These are phyloP conservation scores for Sebastes iracundus DNA, from an alignment of 2,797 vertebrate species.

Conservation along the genomic window DNA sequence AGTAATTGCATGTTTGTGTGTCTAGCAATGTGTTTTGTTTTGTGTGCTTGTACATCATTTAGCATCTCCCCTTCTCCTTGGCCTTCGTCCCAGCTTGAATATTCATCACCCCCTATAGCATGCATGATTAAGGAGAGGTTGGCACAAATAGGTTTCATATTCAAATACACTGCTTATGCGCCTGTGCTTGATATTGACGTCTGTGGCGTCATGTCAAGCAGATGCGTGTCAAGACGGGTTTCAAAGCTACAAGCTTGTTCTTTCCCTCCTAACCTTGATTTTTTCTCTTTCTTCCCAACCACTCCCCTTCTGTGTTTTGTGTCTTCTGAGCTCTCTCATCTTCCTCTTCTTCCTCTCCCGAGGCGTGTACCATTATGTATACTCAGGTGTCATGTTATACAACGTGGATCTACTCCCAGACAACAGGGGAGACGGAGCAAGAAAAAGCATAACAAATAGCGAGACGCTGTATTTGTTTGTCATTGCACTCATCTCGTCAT, in stretches of 20 bases:
- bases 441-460: conserved; percentile 27
- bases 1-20: neutral
- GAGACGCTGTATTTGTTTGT: conserved; percentile 48
- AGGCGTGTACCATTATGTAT: conserved; percentile 41
- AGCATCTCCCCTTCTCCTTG: conserved; percentile 13
- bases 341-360: conserved; percentile 33
- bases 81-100: conserved; percentile 42
- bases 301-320: conserved; percentile 35
- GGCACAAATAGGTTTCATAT: conserved; percentile 63
- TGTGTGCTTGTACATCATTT: neutral
- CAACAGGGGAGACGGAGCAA: conserved; percentile 4
- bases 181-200: conserved; percentile 21
- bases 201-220: conserved; percentile 17
- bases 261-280: conserved; percentile 31
- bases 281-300: conserved; percentile 1
- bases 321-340: conserved; percentile 41
- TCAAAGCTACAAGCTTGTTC: conserved; percentile 21
- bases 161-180: conserved; percentile 43
- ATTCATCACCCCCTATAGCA: conserved; percentile 45
- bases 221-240: conserved; percentile 26
- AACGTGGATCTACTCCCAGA: conserved; percentile 21
- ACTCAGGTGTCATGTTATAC: conserved; percentile 57
- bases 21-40: neutral
- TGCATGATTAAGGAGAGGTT: conserved; percentile 63
- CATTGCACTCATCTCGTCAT: conserved; percentile 47